Evolutionary conservation across 2,888 invertebrate genomes (phyloP).

Genomic region (Pseudolycoriella hygida): DNA sequence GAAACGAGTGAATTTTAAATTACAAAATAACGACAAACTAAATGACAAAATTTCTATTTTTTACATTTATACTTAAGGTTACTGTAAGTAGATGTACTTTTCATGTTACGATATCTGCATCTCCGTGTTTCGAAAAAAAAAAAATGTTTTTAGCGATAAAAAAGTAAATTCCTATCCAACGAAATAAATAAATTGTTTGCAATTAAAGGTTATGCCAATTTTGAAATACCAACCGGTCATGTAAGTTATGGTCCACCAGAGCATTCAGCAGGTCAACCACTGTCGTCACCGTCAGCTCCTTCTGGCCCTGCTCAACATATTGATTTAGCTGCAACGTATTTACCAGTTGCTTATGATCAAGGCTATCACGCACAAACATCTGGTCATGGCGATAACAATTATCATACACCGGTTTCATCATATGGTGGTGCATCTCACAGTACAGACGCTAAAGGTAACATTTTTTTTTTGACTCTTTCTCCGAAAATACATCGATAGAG

Average conservation of each 20-base stretch:
- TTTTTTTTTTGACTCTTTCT: background rate
- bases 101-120: too few relatives aligned
- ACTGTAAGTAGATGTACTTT: too few relatives aligned
- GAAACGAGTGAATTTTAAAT: too few relatives aligned
- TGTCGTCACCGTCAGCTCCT: background rate
- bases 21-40: too few relatives aligned
- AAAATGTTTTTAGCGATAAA: too few relatives aligned
- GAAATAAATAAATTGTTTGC: background rate
- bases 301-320: background rate
- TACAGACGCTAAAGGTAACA: conserved; percentile 5
- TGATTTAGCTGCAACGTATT: background rate
- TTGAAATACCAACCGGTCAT: conserved; percentile 30
- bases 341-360: background rate
- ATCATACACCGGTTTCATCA: background rate
- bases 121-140: too few relatives aligned
- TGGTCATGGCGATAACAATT: background rate
- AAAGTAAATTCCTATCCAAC: too few relatives aligned
- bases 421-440: background rate
- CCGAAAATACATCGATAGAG: too few relatives aligned
- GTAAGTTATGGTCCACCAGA: conserved; percentile 25
- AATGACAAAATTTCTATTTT: too few relatives aligned
- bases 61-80: too few relatives aligned
- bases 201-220: conserved; percentile 12
- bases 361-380: background rate
- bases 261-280: background rate